Conservation (phyloP, 2,113 vertebrate genomes). For the Tamias sibiricus region DNA sequence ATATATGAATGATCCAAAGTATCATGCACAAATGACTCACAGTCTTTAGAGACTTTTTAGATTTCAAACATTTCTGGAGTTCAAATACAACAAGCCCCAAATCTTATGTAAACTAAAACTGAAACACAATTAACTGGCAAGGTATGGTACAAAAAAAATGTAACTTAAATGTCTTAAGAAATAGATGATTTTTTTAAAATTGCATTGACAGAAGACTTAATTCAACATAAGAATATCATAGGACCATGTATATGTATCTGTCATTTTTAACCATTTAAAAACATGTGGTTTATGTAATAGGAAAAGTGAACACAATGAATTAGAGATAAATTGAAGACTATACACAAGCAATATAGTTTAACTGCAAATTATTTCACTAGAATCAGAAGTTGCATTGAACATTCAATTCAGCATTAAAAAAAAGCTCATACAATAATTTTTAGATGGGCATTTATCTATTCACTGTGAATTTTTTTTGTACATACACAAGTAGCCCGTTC, state of each 20-base stretch:
- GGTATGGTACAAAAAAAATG: background rate
- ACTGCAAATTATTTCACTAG: background rate
- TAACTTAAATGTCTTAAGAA: background rate
- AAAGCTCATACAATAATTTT: background rate
- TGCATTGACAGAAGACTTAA: background rate
- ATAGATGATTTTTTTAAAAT: background rate
- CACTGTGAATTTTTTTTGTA: background rate
- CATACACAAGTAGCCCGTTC: background rate
- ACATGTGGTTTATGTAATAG: background rate
- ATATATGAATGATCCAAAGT: background rate
- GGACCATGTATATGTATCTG: background rate
- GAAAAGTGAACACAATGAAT: background rate
- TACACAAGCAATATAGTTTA: background rate
- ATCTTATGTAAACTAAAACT: background rate
- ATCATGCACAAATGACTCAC: background rate
- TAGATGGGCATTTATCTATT: background rate
- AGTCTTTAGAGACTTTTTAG: background rate
- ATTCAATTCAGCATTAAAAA: background rate
- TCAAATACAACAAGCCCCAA: background rate
- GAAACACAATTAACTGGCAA: background rate
- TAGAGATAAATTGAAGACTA: background rate
- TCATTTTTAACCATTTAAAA: slow-evolving; percentile 1
- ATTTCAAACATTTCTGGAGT: background rate
- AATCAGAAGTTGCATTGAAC: background rate
- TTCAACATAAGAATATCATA: background rate